Base-by-base conservation (phyloP, 2,113 vertebrate genomes). In the Hippocampus guttulatus region DNA sequence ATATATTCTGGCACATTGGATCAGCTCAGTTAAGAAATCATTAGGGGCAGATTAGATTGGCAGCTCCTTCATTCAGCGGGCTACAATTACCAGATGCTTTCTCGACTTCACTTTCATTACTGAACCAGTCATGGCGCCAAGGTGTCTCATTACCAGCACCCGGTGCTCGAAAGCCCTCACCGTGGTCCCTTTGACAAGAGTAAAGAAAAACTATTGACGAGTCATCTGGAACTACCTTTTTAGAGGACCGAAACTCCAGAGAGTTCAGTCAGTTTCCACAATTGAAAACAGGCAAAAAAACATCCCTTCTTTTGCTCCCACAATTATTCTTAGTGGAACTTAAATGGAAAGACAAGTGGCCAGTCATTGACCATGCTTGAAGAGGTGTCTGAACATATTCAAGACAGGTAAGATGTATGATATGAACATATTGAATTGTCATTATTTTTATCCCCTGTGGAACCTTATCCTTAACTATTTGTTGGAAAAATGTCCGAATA, bases 231-330 rank as follows among this genome's bases (percentile, higher is more conserved):
- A 41, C 64, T 43, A n/a, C 21, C 23, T 23, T 65, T 40, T 65
- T 43, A 25, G 25, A 23, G 20, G 64, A 25, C 41, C 23, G 9
- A 38, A 40, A 18, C 7, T 40, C 61, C 64, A 45, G 14, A 25
- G 5, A 47, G 41, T 40, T 41, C 62, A 64, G 64, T 65, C 64
- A 65, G 41, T 65, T 41, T 65, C 64, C 64, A 65, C 41, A 23
- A 45, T 65, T 65, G 30, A 20, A 38, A 18, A 63, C 27, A 8
- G 61, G 30, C 30, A 33, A 61, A 61, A 61, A 61, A 61, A 25
- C 6, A 52, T 52, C 9, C 51, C 51, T 18, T 52, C 1, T 52
- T 21, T 52, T 20, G 5, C 18, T 52, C 18, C 15, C 20, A 52
- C 51, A 8, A 21, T 52, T 52, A 52, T 21, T 20, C 18, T 52